Evolutionary conservation across 2,888 invertebrate genomes (phyloP), one percentile per base, ranked within the genome.

Genomic region (Bugula neritina): DNA sequence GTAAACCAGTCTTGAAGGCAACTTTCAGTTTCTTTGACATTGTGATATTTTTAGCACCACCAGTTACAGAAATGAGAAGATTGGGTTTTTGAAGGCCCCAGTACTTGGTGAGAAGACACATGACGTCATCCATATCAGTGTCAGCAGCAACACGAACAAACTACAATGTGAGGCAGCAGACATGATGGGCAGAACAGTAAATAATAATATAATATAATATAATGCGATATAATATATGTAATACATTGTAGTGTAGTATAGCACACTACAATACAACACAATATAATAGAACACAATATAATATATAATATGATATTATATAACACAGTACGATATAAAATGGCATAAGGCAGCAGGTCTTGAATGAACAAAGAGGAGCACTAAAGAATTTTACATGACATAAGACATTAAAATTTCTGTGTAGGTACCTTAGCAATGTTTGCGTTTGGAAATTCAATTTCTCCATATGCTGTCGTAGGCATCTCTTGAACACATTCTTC

Each of bases 1-100:
- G 80, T 3, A 85, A 78, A 29, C 85, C 84, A 54, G 81, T 76
- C 35, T 82, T 75, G 75, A 85, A 84, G 5, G 81, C 82, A 69
- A 83, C 80, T 72, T 80, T 81, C 23, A 84, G 75, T 54, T 80
- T 74, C 34, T 79, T 78, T 55, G 79, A 80, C 81, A 85, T 82
- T 58, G 78, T 77, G 74, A 84, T 84, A 75, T 81, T 81, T 72
- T 82, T 82, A 63, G 84, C 84, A 0, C 85, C 85, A 0, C 84
- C 84, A n/a, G 84, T 84, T 25, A 85, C 83, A 1, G 84, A 85
- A 72, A 85, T 83, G 25, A 85, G 79, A 2, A 85, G 78, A 70
- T 84, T 84, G 3, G 85, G 85, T 63, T 76, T 77, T 23, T 80
- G 79, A 72, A 85, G 75, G 1, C 78, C 74, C 84, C 84, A 85